phyloP scores from a whole-genome alignment of 2,797 vertebrate genomes.

The Nyctibius grandis region DNA sequence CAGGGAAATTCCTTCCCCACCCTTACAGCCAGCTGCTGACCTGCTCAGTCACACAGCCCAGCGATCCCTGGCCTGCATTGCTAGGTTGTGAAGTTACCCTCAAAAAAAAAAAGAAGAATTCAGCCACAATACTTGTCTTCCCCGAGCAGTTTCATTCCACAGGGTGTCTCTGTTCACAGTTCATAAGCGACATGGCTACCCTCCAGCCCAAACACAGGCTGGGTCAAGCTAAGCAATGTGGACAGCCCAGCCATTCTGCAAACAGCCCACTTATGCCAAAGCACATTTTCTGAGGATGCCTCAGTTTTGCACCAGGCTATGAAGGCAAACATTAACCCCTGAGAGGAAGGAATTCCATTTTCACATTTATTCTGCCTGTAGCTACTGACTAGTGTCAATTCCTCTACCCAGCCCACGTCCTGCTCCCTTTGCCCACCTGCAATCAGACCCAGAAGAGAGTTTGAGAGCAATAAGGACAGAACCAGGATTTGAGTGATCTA shows the following conservation, averaged over 20 bases:
- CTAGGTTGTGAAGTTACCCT: neutral
- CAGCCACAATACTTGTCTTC: neutral
- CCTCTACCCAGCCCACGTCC: neutral
- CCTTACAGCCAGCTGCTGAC: neutral
- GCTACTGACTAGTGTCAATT: neutral
- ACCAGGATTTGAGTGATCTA: neutral
- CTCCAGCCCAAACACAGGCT: slow-evolving; percentile 64
- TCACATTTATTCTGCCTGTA: neutral
- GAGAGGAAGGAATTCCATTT: neutral
- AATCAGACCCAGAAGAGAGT: neutral
- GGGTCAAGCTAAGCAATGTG: slow-evolving; percentile 43
- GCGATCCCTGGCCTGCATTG: neutral
- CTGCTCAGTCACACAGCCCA: neutral
- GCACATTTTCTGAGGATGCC: slow-evolving; percentile 42
- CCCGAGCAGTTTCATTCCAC: neutral
- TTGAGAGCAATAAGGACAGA: neutral
- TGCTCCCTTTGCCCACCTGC: neutral
- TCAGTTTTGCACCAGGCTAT: neutral
- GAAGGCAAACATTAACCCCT: slow-evolving; percentile 11
- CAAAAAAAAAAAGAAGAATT: neutral
- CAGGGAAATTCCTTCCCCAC: slow-evolving; percentile 2
- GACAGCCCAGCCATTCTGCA: slow-evolving; percentile 36
- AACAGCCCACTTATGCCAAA: slow-evolving; percentile 21
- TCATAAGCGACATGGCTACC: slow-evolving; percentile 37
- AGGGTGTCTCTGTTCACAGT: slow-evolving; percentile 40